These are phyloP conservation scores for Microchrysa polita DNA, from an alignment of 2,888 invertebrate species.

Conservation along the genomic window DNA sequence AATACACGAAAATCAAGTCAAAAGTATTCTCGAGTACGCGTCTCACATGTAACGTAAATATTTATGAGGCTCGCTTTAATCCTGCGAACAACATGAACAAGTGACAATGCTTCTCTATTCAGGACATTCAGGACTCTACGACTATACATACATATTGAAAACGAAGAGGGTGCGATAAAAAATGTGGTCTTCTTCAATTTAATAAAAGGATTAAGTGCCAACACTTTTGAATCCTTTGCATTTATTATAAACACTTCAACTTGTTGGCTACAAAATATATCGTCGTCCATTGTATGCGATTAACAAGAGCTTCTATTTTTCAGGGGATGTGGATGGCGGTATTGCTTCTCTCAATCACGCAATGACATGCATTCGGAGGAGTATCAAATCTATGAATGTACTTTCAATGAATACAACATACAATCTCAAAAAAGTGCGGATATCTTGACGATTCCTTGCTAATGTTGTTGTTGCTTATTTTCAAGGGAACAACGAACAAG, in stretches of 20 bases:
- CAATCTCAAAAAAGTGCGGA: no score
- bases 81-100: neutral
- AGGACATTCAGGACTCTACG: neutral
- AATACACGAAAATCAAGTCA: constrained; percentile 50
- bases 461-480: constrained; percentile 13
- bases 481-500: constrained; percentile 48
- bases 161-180: constrained; percentile 45
- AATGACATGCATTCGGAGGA: no score
- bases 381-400: no score
- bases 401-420: no score
- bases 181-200: constrained; percentile 50
- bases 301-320: constrained; percentile 40
- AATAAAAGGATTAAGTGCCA: constrained; percentile 51
- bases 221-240: constrained; percentile 50
- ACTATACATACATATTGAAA: no score
- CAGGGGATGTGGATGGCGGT: constrained; percentile 9
- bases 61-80: constrained; percentile 45
- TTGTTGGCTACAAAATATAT: constrained; percentile 47
- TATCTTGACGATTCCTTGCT: no score
- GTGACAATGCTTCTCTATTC: no score
- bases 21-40: constrained; percentile 42
- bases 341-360: no score
- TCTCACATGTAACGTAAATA: constrained; percentile 48
- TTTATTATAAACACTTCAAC: constrained; percentile 51
- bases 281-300: constrained; percentile 36